A percentile compares a stretch with the other conserved stretches of the same genome.
phyloP scores from a whole-genome alignment of 1,140 invertebrate species.

The Apis laboriosa region DNA sequence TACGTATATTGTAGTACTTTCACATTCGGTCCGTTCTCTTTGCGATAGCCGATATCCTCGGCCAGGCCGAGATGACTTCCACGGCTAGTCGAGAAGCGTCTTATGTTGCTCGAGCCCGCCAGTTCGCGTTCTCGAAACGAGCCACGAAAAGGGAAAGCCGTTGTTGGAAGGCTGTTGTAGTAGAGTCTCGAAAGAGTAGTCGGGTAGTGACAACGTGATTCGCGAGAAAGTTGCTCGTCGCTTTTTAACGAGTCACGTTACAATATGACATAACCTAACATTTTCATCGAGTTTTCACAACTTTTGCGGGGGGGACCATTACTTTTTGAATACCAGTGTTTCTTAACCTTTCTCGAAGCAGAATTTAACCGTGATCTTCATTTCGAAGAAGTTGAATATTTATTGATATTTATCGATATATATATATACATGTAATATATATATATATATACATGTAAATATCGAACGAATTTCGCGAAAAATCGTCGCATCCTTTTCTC shows the following conservation, averaged over 20 bases:
- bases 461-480: too few species aligned
- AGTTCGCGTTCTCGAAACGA: neutral
- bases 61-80: neutral
- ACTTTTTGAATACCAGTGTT: too few species aligned
- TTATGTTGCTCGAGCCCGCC: too few species aligned
- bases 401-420: too few species aligned
- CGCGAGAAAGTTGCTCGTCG: neutral
- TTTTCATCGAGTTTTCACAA: neutral
- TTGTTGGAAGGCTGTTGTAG: neutral
- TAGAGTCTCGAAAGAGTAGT: neutral
- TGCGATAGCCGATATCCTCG: slow-evolving; percentile 49
- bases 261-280: neutral
- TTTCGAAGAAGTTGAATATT: too few species aligned
- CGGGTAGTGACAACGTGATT: neutral
- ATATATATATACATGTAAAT: too few species aligned
- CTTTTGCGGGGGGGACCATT: too few species aligned
- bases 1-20: slow-evolving; percentile 49
- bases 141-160: neutral
- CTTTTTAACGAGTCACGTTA: too few species aligned
- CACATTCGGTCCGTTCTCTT: slow-evolving; percentile 53
- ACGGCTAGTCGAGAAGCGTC: neutral
- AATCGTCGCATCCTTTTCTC: too few species aligned
- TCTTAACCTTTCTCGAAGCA: too few species aligned
- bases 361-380: too few species aligned
- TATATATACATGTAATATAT: too few species aligned